Percentiles rank a stretch among this genome's conserved stretches.
Conservation (phyloP, 2,888 invertebrate genomes). For the Synanthedon andrenaeformis region DNA sequence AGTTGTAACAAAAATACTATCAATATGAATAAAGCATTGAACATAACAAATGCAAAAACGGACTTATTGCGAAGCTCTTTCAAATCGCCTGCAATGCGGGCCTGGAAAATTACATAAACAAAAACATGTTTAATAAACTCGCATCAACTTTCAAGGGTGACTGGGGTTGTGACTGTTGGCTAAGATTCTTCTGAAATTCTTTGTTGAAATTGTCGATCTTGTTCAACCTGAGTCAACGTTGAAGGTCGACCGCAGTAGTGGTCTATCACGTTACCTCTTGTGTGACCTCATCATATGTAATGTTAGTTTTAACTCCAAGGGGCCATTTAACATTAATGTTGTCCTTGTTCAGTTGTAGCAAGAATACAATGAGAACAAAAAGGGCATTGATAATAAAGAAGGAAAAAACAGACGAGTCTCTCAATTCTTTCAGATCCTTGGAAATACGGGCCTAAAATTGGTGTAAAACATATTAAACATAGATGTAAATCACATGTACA, state of each 20-base stretch:
- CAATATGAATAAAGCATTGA: conserved; percentile 99
- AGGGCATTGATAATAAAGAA: conserved; percentile 99
- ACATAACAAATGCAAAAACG: conserved; percentile 98
- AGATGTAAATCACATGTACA: conserved; percentile 9
- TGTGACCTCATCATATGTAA: conserved; percentile 88
- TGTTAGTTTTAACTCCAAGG: conserved; percentile 92
- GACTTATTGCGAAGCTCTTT: conserved; percentile 96
- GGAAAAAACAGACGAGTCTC: conserved; percentile 94
- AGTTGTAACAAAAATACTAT: conserved; percentile 99
- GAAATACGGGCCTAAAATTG: conserved; percentile 90
- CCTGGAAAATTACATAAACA: conserved; percentile 76
- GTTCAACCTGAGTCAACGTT: conserved; percentile 54
- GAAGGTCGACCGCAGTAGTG: conserved; percentile 53
- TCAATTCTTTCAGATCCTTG: conserved; percentile 90
- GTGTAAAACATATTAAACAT: conserved; percentile 32
- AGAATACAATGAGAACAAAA: conserved; percentile 98
- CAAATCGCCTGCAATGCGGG: conserved; percentile 89
- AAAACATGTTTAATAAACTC: conserved; percentile 33
- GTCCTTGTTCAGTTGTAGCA: conserved; percentile 98
- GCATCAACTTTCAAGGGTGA: conserved; percentile 70
- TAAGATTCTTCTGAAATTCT: background rate
- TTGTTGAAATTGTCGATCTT: conserved; percentile 3
- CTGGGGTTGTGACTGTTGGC: conserved; percentile 45
- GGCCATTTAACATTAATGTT: conserved; percentile 97
- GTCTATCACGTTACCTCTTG: conserved; percentile 87